These are phyloP conservation scores for Nothoprocta pentlandii DNA, from an alignment of 2,113 vertebrate genomes.

Conservation along the genomic window DNA sequence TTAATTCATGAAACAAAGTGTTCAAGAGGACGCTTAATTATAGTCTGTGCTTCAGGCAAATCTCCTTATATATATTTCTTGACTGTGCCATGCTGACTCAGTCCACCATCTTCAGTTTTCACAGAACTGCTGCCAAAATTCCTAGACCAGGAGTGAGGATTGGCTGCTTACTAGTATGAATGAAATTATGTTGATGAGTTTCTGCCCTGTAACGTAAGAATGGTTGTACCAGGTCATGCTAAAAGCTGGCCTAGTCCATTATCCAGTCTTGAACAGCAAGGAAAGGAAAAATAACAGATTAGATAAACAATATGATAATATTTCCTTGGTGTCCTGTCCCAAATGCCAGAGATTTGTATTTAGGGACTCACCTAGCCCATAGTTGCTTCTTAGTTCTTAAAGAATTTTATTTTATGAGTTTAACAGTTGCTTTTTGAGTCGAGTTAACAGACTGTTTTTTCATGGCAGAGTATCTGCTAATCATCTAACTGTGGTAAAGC, in stretches of 20 bases:
- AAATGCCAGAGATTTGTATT: not conserved
- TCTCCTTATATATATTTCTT: not conserved
- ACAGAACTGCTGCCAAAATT: constrained; percentile 47
- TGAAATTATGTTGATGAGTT: constrained; percentile 25
- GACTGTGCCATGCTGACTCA: not conserved
- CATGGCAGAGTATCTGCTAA: not conserved
- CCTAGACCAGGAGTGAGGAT: not conserved
- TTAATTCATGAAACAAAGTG: not conserved
- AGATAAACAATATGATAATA: not conserved
- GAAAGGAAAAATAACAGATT: not conserved
- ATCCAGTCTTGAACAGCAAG: not conserved
- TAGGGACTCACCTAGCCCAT: not conserved
- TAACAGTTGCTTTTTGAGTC: not conserved
- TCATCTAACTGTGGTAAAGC: not conserved
- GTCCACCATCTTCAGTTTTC: not conserved
- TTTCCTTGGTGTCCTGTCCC: not conserved
- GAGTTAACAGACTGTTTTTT: not conserved
- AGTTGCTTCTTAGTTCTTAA: not conserved
- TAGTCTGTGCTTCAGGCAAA: constrained; percentile 21
- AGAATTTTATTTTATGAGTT: not conserved
- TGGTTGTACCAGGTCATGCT: not conserved
- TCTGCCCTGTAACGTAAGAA: not conserved
- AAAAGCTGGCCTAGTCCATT: not conserved
- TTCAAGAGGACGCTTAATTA: constrained; percentile 30
- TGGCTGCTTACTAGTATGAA: not conserved